These are phyloP conservation scores for Strigamia crassipes DNA, from an alignment of 2,888 invertebrate genomes.

Conservation along the genomic window DNA sequence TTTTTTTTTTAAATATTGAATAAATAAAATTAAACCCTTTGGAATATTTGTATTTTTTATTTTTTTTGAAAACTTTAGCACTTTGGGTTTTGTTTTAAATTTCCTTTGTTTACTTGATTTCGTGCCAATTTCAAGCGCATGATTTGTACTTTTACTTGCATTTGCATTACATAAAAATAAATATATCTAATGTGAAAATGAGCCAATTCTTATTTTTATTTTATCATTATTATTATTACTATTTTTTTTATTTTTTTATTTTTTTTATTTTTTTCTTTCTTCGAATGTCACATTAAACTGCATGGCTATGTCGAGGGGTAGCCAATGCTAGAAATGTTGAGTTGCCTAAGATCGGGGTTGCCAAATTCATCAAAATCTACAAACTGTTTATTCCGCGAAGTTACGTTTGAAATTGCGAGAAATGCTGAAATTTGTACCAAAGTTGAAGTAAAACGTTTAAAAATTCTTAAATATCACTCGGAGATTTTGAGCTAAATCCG, in stretches of 20 bases:
- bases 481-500: too few species aligned
- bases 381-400: too few species aligned
- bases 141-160: neutral
- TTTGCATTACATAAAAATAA: conserved; percentile 41
- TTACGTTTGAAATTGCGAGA: too few species aligned
- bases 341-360: too few species aligned
- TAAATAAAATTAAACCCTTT: neutral
- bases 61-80: conserved; percentile 44
- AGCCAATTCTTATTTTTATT: conserved; percentile 53
- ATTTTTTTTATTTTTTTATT: conserved; percentile 57
- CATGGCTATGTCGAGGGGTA: conserved; percentile 57
- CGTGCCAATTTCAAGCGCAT: neutral
- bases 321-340: too few species aligned
- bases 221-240: conserved; percentile 39
- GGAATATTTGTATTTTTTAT: neutral
- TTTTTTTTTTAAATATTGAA: too few species aligned
- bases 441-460: too few species aligned
- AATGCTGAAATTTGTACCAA: too few species aligned
- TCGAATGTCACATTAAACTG: neutral
- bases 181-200: conserved; percentile 43
- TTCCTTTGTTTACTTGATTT: conserved; percentile 46
- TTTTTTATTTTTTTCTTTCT: neutral
- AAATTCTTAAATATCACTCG: too few species aligned
- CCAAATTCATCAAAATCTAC: too few species aligned
- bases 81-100: conserved; percentile 46